Base-by-base conservation (phyloP, 2,888 invertebrate species). In the Hermaeophaga mercurialis region DNA sequence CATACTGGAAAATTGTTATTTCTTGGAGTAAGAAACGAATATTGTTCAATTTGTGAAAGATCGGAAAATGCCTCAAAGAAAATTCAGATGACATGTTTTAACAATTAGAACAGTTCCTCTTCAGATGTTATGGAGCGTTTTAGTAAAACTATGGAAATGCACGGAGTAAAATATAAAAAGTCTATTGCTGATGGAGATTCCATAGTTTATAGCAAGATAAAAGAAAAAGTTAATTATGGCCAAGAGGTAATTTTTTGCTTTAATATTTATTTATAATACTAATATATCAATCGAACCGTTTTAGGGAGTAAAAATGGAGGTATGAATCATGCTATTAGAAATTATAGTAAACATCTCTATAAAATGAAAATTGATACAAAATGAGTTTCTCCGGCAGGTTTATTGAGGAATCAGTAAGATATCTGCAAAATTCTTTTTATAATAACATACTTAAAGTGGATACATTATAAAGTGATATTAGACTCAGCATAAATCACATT, bases 131-230 rank as follows among this genome's bases (percentile, higher is more conserved):
- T 36, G 3, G 55, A 58, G 41, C 57, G 63, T 3, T 65, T 65
- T 56, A 36, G 18, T 38, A n/a, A 6, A 11, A 63, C 59, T 15
- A 19, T 54, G n/a, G 17, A 48, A 6, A 57, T 56, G 58, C 60
- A 63, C 39, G 41, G 39, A 11, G n/a, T 66, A 3, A 45, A 48
- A 31, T 65, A 60, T 34, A 53, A 38, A 8, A 46, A 50, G 18
- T 53, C 60, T 41, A 48, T 65, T 18, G 65, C 54, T 11, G 61
- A 63, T 55, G 60, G 62, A 1, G 64, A 66, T 34, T 60, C 59
- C 5, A 61, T 54, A 39, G 65, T 63, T 1, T 61, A 54, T 52
- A 11, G 47, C 2, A 63, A 59, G 17, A 50, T 66, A 11, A 33
- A 47, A 18, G 31, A 48, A 12, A 55, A 38, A n/a, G 60, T 65